These are phyloP conservation scores for Himalopsyche tibetana DNA, from an alignment of 2,888 invertebrate species.

Conservation along the genomic window DNA sequence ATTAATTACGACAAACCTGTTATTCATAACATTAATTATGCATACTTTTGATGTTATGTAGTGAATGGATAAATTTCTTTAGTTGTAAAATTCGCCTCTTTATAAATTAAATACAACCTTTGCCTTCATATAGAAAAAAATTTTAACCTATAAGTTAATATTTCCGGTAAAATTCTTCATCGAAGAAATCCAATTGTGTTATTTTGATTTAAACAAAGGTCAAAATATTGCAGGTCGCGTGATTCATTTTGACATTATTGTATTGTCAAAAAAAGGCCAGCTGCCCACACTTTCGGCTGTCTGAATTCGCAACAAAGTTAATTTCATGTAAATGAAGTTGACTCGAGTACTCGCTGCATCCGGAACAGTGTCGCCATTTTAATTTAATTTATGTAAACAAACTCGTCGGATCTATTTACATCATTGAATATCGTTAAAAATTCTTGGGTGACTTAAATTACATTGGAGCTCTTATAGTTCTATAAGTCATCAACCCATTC, in stretches of 20 bases:
- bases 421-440: not conserved
- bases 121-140: no score
- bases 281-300: not conserved
- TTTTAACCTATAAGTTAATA: no score
- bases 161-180: no score
- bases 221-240: not conserved
- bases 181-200: no score
- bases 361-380: not conserved
- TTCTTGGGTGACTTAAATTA: not conserved
- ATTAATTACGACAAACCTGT: no score
- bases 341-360: not conserved
- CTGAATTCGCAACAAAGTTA: not conserved
- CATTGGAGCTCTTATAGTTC: not conserved
- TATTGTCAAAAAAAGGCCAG: not conserved
- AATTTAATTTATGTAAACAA: conserved; percentile 9
- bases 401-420: not conserved
- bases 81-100: no score
- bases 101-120: no score
- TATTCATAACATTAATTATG: no score
- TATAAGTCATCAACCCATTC: not conserved
- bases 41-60: no score
- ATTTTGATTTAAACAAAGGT: no score
- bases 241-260: conserved; percentile 7
- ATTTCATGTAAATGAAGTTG: not conserved
- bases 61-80: no score